Conservation (phyloP, 2,113 vertebrate species). For the Saguinus midas region DNA sequence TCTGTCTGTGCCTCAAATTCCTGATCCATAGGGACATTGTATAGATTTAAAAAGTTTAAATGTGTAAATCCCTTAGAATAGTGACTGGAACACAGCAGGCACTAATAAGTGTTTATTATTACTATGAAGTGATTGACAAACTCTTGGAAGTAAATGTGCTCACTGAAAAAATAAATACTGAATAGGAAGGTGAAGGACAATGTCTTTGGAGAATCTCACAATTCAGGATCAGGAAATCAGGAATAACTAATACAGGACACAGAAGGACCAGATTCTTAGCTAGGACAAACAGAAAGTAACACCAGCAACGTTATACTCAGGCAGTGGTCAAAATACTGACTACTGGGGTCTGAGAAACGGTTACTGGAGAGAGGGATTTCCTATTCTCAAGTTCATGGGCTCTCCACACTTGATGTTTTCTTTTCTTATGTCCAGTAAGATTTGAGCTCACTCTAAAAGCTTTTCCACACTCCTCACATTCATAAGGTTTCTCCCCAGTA, state of each 20-base stretch:
- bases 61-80: background rate
- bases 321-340: background rate
- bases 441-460: constrained; percentile 48
- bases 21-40: background rate
- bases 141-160: background rate
- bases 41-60: background rate
- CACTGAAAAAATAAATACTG: background rate
- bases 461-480: constrained; percentile 53
- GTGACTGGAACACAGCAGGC: background rate
- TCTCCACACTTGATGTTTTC: background rate
- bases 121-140: background rate
- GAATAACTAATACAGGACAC: background rate
- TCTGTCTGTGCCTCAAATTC: background rate
- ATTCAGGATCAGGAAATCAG: background rate
- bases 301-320: background rate
- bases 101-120: background rate
- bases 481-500: constrained; percentile 43
- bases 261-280: background rate
- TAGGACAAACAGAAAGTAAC: background rate
- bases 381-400: background rate
- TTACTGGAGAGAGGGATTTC: background rate
- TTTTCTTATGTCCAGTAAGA: constrained; percentile 37
- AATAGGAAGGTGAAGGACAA: background rate
- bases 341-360: background rate
- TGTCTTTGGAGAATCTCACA: background rate